Conservation (phyloP, 1,140 invertebrate species). For the Polypedilum pembai region DNA sequence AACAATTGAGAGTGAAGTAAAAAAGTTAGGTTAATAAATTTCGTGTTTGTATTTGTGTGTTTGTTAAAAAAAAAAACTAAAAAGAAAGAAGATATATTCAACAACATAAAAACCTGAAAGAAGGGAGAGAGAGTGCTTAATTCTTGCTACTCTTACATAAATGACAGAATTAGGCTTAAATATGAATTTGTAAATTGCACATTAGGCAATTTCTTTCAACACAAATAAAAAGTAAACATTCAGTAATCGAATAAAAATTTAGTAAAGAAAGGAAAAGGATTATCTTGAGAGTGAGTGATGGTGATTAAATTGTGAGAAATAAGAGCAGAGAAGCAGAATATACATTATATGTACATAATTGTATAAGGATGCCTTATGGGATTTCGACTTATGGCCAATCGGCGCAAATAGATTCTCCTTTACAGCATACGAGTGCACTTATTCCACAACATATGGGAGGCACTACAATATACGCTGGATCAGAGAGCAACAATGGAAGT, state of each 20-base stretch:
- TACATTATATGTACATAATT: constrained; percentile 11
- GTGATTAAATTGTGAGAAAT: neutral
- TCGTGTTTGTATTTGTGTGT: neutral
- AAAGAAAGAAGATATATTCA: too few relatives aligned
- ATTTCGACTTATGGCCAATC: constrained; percentile 3
- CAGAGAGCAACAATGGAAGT: neutral
- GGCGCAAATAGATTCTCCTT: neutral
- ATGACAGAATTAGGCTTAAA: too few relatives aligned
- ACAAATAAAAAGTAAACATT: too few relatives aligned
- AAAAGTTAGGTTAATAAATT: neutral
- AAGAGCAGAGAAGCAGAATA: neutral
- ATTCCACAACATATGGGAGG: constrained; percentile 7
- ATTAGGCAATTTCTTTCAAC: too few relatives aligned
- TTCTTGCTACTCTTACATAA: too few relatives aligned
- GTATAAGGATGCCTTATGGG: constrained; percentile 7
- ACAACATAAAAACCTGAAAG: too few relatives aligned
- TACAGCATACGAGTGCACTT: neutral
- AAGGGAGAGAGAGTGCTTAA: too few relatives aligned
- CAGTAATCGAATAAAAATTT: too few relatives aligned
- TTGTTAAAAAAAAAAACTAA: neutral
- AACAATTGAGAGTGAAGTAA: constrained; percentile 10
- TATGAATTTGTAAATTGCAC: too few relatives aligned
- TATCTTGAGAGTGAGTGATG: neutral
- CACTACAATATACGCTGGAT: constrained; percentile 17
- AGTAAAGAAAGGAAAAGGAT: too few relatives aligned